phyloP scores from a whole-genome alignment of 2,113 vertebrate genomes.

The Microtus ochrogaster region DNA sequence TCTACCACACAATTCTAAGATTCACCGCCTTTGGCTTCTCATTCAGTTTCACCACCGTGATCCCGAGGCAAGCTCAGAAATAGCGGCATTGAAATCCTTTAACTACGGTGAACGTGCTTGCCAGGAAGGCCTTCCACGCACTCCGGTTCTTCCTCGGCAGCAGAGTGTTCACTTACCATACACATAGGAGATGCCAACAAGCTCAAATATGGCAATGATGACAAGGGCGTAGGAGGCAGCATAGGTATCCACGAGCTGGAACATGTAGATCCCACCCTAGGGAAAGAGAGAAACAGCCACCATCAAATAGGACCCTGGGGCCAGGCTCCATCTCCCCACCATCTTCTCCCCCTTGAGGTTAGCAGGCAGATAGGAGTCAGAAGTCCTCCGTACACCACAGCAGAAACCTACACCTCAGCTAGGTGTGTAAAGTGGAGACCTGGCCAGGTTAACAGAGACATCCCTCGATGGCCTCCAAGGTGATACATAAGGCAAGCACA shows the following conservation, averaged over 20 bases:
- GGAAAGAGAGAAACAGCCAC: constrained; percentile 1
- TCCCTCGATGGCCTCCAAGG: background rate
- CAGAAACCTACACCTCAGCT: background rate
- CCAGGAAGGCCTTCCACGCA: no score
- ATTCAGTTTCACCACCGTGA: background rate
- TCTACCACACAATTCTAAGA: background rate
- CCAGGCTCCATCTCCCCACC: background rate
- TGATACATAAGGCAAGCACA: background rate
- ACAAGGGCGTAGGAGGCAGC: constrained; percentile 94
- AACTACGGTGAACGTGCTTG: background rate
- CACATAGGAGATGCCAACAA: constrained; percentile 92
- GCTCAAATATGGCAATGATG: constrained; percentile 94
- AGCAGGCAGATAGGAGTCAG: background rate
- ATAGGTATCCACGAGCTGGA: constrained; percentile 93
- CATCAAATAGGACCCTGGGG: background rate
- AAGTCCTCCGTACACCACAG: no score
- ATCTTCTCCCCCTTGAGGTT: background rate
- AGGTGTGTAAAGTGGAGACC: background rate
- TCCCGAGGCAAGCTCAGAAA: background rate
- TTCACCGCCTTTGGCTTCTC: background rate
- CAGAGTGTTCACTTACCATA: constrained; percentile 88
- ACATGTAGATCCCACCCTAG: constrained; percentile 94
- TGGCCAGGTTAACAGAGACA: background rate
- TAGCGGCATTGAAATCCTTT: background rate
- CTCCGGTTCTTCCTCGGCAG: no score